Percentiles rank a stretch among this genome's conserved stretches.
These are phyloP conservation scores for Stichodactyla helianthus DNA, from an alignment of 64 coral and sea anemone species.

Conservation along the genomic window DNA sequence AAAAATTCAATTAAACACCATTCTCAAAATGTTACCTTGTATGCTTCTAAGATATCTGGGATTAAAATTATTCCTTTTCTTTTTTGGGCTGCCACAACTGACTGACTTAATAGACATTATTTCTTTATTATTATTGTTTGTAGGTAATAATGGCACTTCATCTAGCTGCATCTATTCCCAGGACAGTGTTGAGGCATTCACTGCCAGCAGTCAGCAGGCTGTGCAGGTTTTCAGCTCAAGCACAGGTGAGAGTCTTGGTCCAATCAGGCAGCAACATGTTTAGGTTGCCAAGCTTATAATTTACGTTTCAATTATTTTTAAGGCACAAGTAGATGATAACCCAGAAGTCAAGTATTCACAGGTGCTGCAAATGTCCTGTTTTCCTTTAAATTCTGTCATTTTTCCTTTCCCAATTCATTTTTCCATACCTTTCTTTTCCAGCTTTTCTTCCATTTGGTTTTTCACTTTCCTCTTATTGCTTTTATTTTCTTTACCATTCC, in stretches of 20 bases:
- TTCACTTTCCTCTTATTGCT: too few species aligned
- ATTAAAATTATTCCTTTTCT: too few species aligned
- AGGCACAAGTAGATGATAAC: constrained; percentile 52
- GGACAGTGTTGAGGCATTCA: not conserved
- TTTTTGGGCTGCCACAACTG: too few species aligned
- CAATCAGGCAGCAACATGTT: not conserved
- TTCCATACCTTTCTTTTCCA: too few species aligned
- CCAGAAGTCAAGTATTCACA: constrained; percentile 64
- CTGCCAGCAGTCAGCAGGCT: constrained; percentile 1
- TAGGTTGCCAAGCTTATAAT: not conserved
- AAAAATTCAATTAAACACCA: too few species aligned
- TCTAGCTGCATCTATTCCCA: constrained; percentile 17
- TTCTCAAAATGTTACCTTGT: too few species aligned
- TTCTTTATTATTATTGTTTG: not conserved
- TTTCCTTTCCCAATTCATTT: not conserved
- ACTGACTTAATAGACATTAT: not conserved
- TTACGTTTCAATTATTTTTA: too few species aligned
- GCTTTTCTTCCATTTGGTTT: too few species aligned
- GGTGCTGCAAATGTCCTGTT: not conserved
- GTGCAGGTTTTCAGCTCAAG: not conserved
- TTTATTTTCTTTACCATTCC: not conserved
- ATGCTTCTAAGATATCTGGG: too few species aligned
- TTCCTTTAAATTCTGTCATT: not conserved
- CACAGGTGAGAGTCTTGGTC: not conserved
- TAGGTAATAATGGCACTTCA: not conserved